Base-by-base conservation (phyloP, 2,888 invertebrate genomes). In the Acheta domesticus region DNA sequence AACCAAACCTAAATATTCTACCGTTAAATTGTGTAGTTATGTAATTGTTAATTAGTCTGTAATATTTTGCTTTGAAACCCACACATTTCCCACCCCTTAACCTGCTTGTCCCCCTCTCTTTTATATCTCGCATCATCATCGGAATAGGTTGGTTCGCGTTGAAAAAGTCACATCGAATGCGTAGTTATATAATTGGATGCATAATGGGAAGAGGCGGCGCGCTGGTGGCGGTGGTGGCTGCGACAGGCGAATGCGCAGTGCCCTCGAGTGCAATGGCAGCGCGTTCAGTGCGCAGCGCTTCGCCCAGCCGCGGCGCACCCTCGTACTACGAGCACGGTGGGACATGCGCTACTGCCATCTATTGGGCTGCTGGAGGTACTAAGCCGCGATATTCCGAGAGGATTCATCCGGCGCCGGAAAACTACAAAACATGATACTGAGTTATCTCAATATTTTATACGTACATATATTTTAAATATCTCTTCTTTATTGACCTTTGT, bases 21-120 rank as follows among this genome's bases (percentile, higher is more conserved):
- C 62, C 16, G 62, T 62, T 62, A 62, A 62, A 62, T 62, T 62
- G 62, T 62, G 62, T 62, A 62, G 62, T 62, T 62, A 62, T 62
- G 62, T n/a, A 62, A 62, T 62, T 62, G 62, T 62, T 62, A 62
- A 62, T 62, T 62, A 62, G 62, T 62, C 62, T 62, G 62, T 62
- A 62, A 62, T 62, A 62, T 62, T 62, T 62, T 62, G 62, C 62
- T 62, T 62, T 62, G 62, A 62, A 62, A 62, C 62, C 14, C 62
- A 62, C 62, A 62, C n/a, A n/a, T 62, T n/a, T 62, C 62, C 62
- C 62, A 62, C 62, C 62, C 62, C 62, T 62, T 62, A 62, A n/a
- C 62, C 62, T 62, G 62, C 62, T 62, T 62, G 16, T 62, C 62
- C 62, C 62, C 14, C 62, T 14, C 62, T 62, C 62, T 62, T 62